A percentile compares a stretch with the other conserved stretches of the same genome.
These are phyloP conservation scores for Urosaurus nigricauda DNA, from an alignment of 2,797 vertebrate species.

Conservation along the genomic window DNA sequence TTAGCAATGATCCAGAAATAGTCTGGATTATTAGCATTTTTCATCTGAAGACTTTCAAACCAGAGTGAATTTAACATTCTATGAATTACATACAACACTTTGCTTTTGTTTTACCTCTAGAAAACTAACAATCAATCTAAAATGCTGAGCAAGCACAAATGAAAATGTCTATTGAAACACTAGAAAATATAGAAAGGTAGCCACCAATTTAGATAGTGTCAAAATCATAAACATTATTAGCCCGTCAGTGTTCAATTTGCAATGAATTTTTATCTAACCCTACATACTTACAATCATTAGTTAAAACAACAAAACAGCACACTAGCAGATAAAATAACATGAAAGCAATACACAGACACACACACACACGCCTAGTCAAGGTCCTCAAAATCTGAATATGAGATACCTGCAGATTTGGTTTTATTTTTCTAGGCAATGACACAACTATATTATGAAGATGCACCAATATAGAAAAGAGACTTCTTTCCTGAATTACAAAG, in stretches of 20 bases:
- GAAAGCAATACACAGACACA: neutral
- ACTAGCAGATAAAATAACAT: neutral
- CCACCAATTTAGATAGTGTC: no score
- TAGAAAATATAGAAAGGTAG: no score
- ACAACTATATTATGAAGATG: neutral
- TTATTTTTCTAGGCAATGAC: neutral
- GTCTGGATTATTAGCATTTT: neutral
- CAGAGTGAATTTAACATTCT: fast-evolving
- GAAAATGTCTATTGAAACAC: neutral
- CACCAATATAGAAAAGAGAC: neutral
- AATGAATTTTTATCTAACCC: no score
- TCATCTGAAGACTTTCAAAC: neutral
- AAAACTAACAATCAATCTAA: neutral
- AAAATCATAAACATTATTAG: no score
- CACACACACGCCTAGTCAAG: neutral
- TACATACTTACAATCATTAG: neutral
- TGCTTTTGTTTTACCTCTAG: neutral
- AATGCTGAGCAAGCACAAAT: neutral
- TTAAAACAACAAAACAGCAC: neutral
- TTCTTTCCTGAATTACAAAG: neutral
- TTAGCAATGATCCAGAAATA: neutral
- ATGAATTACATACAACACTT: neutral
- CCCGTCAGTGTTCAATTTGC: no score
- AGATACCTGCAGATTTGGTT: neutral
- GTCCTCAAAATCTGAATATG: neutral